phyloP scores from a whole-genome alignment of 53 echinoderm and acorn worm genomes.

The Arbacia lixula region DNA sequence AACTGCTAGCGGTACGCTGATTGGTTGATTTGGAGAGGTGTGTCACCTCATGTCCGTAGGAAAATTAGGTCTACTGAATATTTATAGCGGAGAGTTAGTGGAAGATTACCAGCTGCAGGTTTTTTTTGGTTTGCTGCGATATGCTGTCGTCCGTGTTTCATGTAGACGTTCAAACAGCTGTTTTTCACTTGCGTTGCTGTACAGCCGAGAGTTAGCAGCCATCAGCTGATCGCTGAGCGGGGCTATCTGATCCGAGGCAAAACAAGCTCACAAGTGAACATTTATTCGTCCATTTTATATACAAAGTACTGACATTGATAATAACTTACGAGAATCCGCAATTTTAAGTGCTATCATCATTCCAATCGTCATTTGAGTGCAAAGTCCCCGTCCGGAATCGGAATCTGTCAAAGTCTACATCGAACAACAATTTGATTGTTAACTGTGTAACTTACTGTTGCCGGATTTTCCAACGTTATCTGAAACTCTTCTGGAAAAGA shows the following conservation, averaged over 20 bases:
- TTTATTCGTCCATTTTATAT: neutral
- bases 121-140: neutral
- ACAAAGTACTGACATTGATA: neutral
- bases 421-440: no score
- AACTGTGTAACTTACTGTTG: no score
- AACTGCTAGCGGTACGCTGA: neutral
- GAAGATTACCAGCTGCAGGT: conserved; percentile 52
- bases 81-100: conserved; percentile 47
- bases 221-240: conserved; percentile 57
- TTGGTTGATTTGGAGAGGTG: conserved; percentile 18
- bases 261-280: conserved; percentile 11
- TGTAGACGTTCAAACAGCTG: conserved; percentile 22
- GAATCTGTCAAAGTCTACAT: no score
- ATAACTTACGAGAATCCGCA: no score
- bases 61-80: conserved; percentile 25
- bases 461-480: no score
- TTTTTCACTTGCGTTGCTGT: conserved; percentile 47
- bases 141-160: neutral
- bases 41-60: conserved; percentile 29
- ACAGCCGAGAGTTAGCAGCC: conserved; percentile 46
- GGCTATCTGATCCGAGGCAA: conserved; percentile 50
- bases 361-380: no score
- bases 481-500: no score
- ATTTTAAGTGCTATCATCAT: no score
- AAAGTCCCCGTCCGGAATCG: no score